Conservation (phyloP, 2,888 invertebrate genomes). For the Diadromus collaris region DNA sequence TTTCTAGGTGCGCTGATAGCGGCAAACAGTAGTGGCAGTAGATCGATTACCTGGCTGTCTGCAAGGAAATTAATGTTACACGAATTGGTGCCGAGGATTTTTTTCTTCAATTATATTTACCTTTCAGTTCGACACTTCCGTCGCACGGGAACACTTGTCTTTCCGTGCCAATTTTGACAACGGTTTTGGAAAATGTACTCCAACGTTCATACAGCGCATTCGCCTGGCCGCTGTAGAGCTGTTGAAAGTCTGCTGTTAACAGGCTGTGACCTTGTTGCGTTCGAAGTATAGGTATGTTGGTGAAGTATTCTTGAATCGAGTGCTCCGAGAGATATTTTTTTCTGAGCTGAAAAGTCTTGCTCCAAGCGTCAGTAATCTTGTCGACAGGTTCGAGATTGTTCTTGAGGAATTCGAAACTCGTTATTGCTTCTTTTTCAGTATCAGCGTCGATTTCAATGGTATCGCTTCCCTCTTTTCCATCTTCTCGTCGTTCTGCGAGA, state of each 20-base stretch:
- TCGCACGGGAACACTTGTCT: not conserved
- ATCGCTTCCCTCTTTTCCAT: not conserved
- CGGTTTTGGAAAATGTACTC: not conserved
- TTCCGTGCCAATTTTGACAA: not conserved
- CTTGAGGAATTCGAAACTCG: not conserved
- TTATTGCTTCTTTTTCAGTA: not conserved
- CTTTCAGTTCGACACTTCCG: not conserved
- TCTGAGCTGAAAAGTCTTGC: not conserved
- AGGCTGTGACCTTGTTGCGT: conserved; percentile 1
- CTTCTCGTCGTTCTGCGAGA: not conserved
- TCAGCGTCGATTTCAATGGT: not conserved
- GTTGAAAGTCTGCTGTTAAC: not conserved
- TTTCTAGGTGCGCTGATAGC: conserved; percentile 5
- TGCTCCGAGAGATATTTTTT: not conserved
- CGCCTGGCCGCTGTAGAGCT: not conserved
- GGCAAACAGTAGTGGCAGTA: conserved; percentile 18
- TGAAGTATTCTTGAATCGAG: not conserved
- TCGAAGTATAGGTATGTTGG: not conserved
- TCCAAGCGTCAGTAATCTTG: conserved; percentile 8
- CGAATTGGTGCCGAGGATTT: not conserved
- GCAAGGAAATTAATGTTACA: not conserved
- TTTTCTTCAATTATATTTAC: conserved; percentile 1
- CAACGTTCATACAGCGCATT: not conserved
- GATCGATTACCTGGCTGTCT: conserved; percentile 5
- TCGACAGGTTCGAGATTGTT: not conserved